Percentiles rank a stretch among this genome's conserved stretches.
Evolutionary conservation across 1,140 invertebrate genomes (phyloP).

Genomic region (Telenomus remus): DNA sequence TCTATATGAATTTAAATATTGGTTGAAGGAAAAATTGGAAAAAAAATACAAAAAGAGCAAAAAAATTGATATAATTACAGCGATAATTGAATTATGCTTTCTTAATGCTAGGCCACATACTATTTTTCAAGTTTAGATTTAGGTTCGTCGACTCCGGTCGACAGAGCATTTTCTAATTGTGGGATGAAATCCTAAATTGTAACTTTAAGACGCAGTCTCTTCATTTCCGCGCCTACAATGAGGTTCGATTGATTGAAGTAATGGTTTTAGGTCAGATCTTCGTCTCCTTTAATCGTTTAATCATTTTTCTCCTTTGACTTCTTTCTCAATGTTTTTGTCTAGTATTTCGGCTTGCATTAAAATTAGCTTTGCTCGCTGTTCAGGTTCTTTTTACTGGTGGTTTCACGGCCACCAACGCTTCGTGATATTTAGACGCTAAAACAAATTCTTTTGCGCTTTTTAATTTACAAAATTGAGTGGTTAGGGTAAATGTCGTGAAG

Average conservation of each 20-base stretch:
- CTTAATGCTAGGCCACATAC: constrained; percentile 35
- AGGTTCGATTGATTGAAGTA: neutral
- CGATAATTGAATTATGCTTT: constrained; percentile 51
- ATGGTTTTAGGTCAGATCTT: no score
- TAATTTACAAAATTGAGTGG: constrained; percentile 22
- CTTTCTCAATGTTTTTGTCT: neutral
- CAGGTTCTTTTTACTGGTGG: constrained; percentile 39
- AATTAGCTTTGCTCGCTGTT: constrained; percentile 6
- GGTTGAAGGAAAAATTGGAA: constrained; percentile 33
- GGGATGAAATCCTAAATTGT: constrained; percentile 3
- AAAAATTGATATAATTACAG: constrained; percentile 24
- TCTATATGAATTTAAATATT: constrained; percentile 50
- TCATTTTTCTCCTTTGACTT: no score
- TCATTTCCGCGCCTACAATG: constrained; percentile 7
- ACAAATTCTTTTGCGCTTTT: constrained; percentile 58
- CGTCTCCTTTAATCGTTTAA: no score
- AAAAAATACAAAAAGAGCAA: constrained; percentile 52
- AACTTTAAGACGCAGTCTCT: constrained; percentile 36
- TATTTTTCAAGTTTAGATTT: constrained; percentile 37
- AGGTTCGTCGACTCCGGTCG: constrained; percentile 10
- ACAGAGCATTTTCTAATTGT: neutral
- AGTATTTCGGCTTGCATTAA: constrained; percentile 8
- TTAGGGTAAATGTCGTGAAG: constrained; percentile 33
- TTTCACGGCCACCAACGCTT: constrained; percentile 51
- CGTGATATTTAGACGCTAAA: constrained; percentile 72